Conservation (phyloP, 2,797 vertebrate genomes). For the Characodon lateralis region DNA sequence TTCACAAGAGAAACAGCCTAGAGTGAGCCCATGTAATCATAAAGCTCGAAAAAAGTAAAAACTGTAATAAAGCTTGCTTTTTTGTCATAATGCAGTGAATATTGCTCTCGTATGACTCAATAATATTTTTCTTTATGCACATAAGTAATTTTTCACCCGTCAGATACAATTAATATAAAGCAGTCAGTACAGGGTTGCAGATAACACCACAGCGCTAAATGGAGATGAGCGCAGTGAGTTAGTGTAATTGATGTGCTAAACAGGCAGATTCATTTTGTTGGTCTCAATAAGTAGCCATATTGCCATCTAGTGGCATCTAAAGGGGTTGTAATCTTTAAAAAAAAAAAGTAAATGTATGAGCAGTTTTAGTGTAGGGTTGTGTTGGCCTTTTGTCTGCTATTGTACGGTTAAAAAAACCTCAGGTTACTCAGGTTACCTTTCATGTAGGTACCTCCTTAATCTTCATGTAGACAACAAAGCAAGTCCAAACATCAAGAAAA, state of each 20-base stretch:
- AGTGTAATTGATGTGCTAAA: conserved; percentile 44
- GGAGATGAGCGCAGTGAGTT: conserved; percentile 46
- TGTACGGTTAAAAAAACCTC: conserved; percentile 34
- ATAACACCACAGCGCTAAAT: conserved; percentile 47
- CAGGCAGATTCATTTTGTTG: conserved; percentile 31
- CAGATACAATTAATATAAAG: conserved; percentile 44
- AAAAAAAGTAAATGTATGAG: conserved; percentile 28
- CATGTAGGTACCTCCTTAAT: background rate
- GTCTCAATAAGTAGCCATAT: conserved; percentile 50
- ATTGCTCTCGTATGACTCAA: background rate
- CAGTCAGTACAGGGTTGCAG: conserved; percentile 30
- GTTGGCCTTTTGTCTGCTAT: conserved; percentile 70
- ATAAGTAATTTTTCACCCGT: conserved; percentile 27
- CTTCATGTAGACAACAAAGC: background rate
- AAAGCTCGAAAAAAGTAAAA: conserved; percentile 20
- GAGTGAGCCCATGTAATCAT: background rate
- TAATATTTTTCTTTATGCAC: conserved; percentile 19
- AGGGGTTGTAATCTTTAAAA: conserved; percentile 11
- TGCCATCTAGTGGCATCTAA: conserved; percentile 66
- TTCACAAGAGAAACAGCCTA: conserved; percentile 1
- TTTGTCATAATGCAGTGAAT: conserved; percentile 30
- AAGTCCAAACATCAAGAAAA: background rate
- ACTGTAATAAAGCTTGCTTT: conserved; percentile 19
- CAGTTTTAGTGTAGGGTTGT: conserved; percentile 40
- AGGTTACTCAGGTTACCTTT: background rate